Percentiles rank a stretch among this genome's conserved stretches.
phyloP scores from a whole-genome alignment of 2,113 vertebrate species.

The Serilophus lunatus region DNA sequence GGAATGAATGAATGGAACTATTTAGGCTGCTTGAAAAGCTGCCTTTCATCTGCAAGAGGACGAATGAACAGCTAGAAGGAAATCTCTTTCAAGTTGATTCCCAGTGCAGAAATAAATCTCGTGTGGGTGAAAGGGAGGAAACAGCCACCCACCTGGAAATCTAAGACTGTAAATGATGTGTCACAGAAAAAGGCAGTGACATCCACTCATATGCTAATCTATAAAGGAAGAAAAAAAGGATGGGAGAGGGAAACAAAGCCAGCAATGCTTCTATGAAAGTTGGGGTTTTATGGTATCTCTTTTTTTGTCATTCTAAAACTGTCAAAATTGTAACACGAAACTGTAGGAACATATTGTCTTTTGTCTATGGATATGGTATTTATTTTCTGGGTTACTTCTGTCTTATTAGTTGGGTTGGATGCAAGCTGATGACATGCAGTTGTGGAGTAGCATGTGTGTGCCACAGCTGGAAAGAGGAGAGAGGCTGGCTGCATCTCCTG shows the following conservation, averaged over 20 bases:
- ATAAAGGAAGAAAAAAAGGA: neutral
- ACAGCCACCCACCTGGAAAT: slow-evolving; percentile 47
- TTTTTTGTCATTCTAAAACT: neutral
- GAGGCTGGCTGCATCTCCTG: neutral
- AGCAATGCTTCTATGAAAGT: neutral
- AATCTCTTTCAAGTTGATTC: slow-evolving; percentile 25
- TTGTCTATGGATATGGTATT: neutral
- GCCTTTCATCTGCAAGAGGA: neutral
- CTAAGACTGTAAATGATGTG: slow-evolving; percentile 2
- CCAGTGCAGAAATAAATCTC: slow-evolving; percentile 24
- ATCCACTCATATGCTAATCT: neutral
- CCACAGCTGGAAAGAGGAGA: neutral
- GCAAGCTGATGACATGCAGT: neutral
- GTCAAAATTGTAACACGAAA: neutral
- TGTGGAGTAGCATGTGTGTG: fast-evolving
- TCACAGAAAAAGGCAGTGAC: neutral
- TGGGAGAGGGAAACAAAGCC: neutral
- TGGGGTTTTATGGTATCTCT: neutral
- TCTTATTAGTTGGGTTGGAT: neutral
- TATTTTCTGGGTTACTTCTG: neutral
- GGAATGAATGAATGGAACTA: neutral
- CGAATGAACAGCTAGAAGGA: neutral
- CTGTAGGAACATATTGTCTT: neutral
- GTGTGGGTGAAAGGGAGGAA: slow-evolving; percentile 22
- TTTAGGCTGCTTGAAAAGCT: slow-evolving; percentile 13